phyloP scores from a whole-genome alignment of 2,113 vertebrate genomes.

The Globicephala melas region DNA sequence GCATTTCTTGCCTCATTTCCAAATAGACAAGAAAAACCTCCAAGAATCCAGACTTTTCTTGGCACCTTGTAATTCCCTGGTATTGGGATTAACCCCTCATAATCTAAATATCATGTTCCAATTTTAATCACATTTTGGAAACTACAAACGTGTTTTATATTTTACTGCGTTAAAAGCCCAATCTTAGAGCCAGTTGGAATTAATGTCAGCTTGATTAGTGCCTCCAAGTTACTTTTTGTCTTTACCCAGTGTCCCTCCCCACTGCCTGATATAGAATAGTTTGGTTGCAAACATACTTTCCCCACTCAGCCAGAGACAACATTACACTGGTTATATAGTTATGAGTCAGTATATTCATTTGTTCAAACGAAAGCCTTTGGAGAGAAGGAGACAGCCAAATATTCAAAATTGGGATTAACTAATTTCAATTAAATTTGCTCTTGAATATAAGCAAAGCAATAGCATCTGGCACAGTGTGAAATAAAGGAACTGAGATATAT shows the following conservation, averaged over 20 bases:
- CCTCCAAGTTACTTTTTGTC: not conserved
- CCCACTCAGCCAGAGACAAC: not conserved
- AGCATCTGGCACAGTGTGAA: not conserved
- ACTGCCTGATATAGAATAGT: not conserved
- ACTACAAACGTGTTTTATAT: not conserved
- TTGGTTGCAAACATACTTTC: not conserved
- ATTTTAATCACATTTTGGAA: slow-evolving; percentile 43
- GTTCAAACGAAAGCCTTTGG: not conserved
- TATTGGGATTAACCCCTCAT: not conserved
- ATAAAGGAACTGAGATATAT: not conserved
- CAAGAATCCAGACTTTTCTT: not conserved
- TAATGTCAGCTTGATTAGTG: not conserved
- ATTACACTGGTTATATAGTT: not conserved
- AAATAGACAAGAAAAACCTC: not conserved
- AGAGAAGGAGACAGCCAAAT: not conserved
- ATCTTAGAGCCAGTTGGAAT: not conserved
- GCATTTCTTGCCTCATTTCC: slow-evolving; percentile 26
- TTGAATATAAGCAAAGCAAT: not conserved
- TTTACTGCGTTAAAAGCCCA: slow-evolving; percentile 22
- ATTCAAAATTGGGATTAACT: not conserved
- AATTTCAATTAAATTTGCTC: not conserved
- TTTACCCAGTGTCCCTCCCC: not conserved
- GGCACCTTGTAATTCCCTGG: not conserved
- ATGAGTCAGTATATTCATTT: not conserved
- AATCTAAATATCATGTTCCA: not conserved